Percentiles rank a stretch among this genome's conserved stretches.
Conservation (phyloP, 1,140 invertebrate species). For the Coptotermes formosanus region DNA sequence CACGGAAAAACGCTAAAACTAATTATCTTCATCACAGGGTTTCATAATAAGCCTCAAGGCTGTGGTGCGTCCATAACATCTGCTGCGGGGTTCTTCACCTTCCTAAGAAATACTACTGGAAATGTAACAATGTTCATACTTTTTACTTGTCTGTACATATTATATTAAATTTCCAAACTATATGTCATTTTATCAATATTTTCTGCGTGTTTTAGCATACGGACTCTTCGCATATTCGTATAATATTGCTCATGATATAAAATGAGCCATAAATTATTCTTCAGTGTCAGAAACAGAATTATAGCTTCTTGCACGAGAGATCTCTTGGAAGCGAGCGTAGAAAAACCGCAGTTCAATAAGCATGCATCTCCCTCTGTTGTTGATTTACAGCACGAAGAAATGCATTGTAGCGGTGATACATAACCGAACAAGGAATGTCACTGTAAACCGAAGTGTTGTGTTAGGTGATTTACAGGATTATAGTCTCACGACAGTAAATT, state of each 20-base stretch:
- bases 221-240: not conserved
- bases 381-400: not conserved
- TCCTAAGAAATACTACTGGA: no score
- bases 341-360: not conserved
- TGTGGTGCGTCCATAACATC: no score
- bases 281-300: not conserved
- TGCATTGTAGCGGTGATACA: not conserved
- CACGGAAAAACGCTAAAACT: no score
- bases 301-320: not conserved
- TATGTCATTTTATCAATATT: not conserved
- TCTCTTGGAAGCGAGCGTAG: not conserved
- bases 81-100: no score
- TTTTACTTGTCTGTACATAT: no score
- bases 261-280: not conserved
- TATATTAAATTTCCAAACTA: no score
- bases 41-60: no score
- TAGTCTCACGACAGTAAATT: not conserved
- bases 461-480: not conserved
- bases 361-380: not conserved
- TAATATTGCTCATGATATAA: not conserved
- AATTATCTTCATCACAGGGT: no score
- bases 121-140: no score
- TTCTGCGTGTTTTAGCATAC: not conserved
- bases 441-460: not conserved
- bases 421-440: not conserved